Percentiles rank a stretch among this genome's conserved stretches.
Evolutionary conservation across 2,797 vertebrate species (phyloP).

Genomic region (Tinamus major): DNA sequence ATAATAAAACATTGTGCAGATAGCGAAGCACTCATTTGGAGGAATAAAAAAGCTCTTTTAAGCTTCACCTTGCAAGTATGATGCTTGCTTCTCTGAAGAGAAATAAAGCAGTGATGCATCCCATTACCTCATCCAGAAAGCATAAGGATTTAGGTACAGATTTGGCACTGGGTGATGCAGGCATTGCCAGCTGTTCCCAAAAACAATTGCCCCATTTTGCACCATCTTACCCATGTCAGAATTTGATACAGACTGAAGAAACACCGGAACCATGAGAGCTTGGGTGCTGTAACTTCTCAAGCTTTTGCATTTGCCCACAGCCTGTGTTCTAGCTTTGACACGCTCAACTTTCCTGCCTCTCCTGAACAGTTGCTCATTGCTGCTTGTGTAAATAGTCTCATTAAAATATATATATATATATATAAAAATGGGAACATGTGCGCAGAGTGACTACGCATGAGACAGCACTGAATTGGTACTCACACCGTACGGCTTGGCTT

Average conservation of each 20-base stretch:
- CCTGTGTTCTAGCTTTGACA: background rate
- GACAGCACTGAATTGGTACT: too few species aligned
- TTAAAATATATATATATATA: too few species aligned
- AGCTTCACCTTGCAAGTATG: background rate
- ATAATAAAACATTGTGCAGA: background rate
- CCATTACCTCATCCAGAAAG: accelerated
- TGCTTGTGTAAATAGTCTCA: too few species aligned
- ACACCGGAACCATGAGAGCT: background rate
- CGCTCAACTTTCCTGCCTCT: background rate
- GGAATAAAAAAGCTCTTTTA: background rate
- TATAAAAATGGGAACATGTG: background rate
- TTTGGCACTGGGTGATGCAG: background rate
- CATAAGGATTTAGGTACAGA: background rate
- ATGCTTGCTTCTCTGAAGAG: background rate
- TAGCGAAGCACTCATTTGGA: background rate
- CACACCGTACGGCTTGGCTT: background rate
- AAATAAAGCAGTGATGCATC: background rate
- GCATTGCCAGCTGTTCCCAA: background rate
- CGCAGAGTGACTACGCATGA: background rate
- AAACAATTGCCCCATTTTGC: too few species aligned
- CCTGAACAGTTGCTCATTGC: background rate
- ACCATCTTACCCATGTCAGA: background rate
- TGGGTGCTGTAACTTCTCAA: background rate
- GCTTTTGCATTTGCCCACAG: background rate
- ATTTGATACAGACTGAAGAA: background rate